These are phyloP conservation scores for Rhynchomys soricoides DNA, from an alignment of 2,113 vertebrate genomes.

Conservation along the genomic window DNA sequence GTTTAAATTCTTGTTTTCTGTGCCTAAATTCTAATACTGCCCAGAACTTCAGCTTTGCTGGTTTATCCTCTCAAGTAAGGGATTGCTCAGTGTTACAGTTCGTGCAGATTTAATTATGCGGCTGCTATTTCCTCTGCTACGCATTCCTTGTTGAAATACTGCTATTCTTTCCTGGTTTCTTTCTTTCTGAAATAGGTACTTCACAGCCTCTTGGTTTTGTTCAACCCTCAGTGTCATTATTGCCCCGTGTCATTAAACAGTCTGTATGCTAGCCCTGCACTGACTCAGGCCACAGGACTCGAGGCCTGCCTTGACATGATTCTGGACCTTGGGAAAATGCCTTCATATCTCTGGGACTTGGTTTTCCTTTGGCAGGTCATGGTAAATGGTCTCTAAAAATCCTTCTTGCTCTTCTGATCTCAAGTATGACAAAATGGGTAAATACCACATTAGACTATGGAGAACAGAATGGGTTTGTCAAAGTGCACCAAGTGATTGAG, in stretches of 20 bases:
- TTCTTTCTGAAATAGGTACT: no score
- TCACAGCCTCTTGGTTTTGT: neutral
- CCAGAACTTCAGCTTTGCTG: neutral
- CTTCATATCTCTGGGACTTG: neutral
- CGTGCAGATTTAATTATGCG: neutral
- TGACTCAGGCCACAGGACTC: neutral
- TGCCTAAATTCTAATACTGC: neutral
- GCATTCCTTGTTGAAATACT: neutral
- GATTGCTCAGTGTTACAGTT: neutral
- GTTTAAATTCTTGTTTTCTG: neutral
- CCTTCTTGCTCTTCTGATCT: neutral
- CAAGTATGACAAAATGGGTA: neutral
- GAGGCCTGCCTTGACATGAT: neutral
- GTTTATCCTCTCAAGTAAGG: neutral
- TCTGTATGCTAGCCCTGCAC: neutral
- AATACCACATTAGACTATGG: neutral
- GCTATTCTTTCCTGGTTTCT: no score
- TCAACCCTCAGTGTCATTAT: neutral
- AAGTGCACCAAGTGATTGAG: neutral
- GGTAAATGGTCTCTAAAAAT: neutral
- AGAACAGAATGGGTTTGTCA: neutral
- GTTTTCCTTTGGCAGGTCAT: neutral
- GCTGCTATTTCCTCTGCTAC: neutral
- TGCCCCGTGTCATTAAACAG: neutral
- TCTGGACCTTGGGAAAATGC: neutral